Evolutionary conservation across 2,888 invertebrate species (phyloP).

Genomic region (Acronicta psi): DNA sequence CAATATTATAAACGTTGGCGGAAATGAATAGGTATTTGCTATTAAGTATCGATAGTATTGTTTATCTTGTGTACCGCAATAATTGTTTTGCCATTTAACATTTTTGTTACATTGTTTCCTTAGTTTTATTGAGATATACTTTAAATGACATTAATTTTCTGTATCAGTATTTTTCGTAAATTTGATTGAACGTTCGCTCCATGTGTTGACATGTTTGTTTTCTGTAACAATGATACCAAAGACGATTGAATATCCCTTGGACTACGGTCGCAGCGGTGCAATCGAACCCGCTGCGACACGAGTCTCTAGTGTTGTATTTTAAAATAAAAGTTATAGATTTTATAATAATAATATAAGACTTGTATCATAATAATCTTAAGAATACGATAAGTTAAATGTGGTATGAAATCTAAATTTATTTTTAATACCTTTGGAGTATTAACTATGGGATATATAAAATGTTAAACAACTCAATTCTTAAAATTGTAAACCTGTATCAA

Average conservation of each 20-base stretch:
- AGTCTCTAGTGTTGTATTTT: slow-evolving; percentile 79
- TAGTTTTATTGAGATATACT: slow-evolving; percentile 83
- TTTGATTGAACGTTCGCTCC: slow-evolving; percentile 66
- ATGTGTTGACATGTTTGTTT: slow-evolving; percentile 73
- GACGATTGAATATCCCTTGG: slow-evolving; percentile 87
- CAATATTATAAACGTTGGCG: slow-evolving; percentile 24
- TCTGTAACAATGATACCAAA: slow-evolving; percentile 88
- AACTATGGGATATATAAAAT: slow-evolving; percentile 55
- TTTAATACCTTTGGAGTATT: slow-evolving; percentile 86
- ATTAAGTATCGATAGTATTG: slow-evolving; percentile 47
- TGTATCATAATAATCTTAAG: slow-evolving; percentile 83
- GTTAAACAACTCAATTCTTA: slow-evolving; percentile 35
- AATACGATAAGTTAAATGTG: slow-evolving; percentile 72
- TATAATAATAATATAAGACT: slow-evolving; percentile 79
- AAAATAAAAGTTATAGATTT: slow-evolving; percentile 80
- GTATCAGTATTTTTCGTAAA: slow-evolving; percentile 81
- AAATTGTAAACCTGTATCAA: slow-evolving; percentile 52
- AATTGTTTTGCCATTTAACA: slow-evolving; percentile 75
- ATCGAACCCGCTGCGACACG: slow-evolving; percentile 67
- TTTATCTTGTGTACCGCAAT: slow-evolving; percentile 60
- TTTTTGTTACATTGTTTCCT: slow-evolving; percentile 80
- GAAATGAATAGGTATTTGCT: slow-evolving; percentile 36
- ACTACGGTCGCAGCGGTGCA: slow-evolving; percentile 71
- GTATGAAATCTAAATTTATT: slow-evolving; percentile 79
- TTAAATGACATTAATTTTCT: slow-evolving; percentile 82